These are phyloP conservation scores for Natator depressus DNA, from an alignment of 2,113 vertebrate species.

Conservation along the genomic window DNA sequence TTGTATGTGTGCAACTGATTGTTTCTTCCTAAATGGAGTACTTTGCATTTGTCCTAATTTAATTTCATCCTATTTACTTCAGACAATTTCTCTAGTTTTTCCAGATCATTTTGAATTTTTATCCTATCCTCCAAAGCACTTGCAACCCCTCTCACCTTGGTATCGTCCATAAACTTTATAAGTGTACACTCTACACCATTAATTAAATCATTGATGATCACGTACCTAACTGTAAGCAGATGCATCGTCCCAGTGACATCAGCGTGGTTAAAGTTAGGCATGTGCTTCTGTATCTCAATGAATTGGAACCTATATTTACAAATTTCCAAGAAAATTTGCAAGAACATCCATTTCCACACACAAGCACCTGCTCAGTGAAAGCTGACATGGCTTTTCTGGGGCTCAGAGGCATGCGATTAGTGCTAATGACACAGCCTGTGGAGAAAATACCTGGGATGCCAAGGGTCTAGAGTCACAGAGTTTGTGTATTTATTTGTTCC, in stretches of 20 bases:
- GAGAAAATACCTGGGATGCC: conserved; percentile 24
- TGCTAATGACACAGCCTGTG: conserved; percentile 43
- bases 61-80: too few relatives aligned
- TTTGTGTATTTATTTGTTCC: conserved; percentile 46
- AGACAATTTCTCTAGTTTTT: too few relatives aligned
- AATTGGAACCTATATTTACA: neutral
- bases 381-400: neutral
- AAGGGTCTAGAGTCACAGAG: neutral
- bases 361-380: conserved; percentile 28
- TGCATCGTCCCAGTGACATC: neutral
- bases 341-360: neutral
- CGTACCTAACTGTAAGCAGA: neutral
- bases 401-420: conserved; percentile 39
- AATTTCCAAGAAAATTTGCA: conserved; percentile 1
- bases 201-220: too few relatives aligned
- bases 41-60: too few relatives aligned
- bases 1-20: too few relatives aligned
- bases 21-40: too few relatives aligned
- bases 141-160: too few relatives aligned
- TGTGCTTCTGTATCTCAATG: neutral
- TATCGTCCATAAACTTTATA: too few relatives aligned
- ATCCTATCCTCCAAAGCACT: too few relatives aligned
- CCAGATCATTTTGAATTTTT: too few relatives aligned
- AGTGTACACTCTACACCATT: too few relatives aligned
- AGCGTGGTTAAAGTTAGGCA: neutral